Evolutionary conservation across 2,888 invertebrate genomes (phyloP), one percentile per base, ranked within the genome.

Genomic region (Phyllotreta cruciferae): DNA sequence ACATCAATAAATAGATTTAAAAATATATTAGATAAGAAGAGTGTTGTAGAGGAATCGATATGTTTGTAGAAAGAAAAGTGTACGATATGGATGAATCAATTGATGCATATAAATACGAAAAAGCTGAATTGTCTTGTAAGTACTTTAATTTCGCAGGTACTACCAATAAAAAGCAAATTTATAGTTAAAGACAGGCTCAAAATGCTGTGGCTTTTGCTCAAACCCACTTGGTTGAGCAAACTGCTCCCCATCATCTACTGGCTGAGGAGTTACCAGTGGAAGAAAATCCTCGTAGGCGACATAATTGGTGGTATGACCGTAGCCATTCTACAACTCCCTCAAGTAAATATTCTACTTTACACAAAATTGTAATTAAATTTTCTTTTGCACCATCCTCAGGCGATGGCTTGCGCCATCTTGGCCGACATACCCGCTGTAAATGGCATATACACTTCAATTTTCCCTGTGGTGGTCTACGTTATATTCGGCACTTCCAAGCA

Each of bases 401-500:
- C 90, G 60, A 90, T 92, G 90, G 92, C 90, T 0, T 92, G 92
- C 79, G 90, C 90, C 0, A 80, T 92, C 50, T 79, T 92, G 41
- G 90, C 89, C 0, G 88, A 89, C 73, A 87, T 91, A 0, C 88
- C 90, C 0, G 90, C 92, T 0, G 87, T 92, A 9, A 85, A 88
- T 36, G 92, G 92, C 0, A 85, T 92, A 24, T 82, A 81, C 71
- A 93, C 93, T 87, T 96, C 95, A 0, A 95, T 96, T 82, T 95
- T 96, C 81, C 94, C 96, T 0, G 92, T 94, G 0, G 82, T 96
- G 5, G 81, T 95, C 10, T 96, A 97, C 80, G 88, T 91, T 70
- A 80, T 95, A 66, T 88, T 96, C 71, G 96, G 96, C 10, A 94
- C 95, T 0, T 95, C 96, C 0, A 87, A 88, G 56, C 96, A 97